Conservation (phyloP, 1,140 invertebrate species). For the Nephila pilipes region DNA sequence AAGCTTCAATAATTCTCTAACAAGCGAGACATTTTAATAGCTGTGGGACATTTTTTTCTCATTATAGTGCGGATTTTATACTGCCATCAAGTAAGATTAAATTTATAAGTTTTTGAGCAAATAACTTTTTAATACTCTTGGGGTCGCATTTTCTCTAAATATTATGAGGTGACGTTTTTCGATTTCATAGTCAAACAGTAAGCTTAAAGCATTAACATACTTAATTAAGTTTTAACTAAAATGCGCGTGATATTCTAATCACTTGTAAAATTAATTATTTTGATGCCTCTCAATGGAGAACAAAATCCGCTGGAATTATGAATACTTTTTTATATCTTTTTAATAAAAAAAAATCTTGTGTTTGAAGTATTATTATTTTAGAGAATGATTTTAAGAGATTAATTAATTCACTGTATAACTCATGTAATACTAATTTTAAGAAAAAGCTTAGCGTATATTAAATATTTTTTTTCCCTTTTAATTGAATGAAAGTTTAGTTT, state of each 20-base stretch:
- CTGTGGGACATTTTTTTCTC: neutral
- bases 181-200: slow-evolving; percentile 34
- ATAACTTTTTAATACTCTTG: slow-evolving; percentile 36
- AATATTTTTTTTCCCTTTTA: neutral
- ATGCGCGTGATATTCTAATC: slow-evolving; percentile 22
- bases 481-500: neutral
- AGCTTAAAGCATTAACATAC: slow-evolving; percentile 36
- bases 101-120: slow-evolving; percentile 30
- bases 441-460: neutral
- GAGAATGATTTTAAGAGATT: neutral
- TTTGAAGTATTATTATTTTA: slow-evolving; percentile 1
- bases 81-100: slow-evolving; percentile 20
- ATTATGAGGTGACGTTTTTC: slow-evolving; percentile 1
- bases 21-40: slow-evolving; percentile 35
- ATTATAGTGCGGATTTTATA: neutral
- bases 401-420: neutral
- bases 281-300: neutral
- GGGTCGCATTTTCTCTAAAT: neutral
- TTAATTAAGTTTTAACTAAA: slow-evolving; percentile 44
- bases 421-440: neutral
- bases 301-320: neutral
- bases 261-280: slow-evolving; percentile 30
- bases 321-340: neutral
- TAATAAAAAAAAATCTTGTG: neutral
- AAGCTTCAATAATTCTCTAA: neutral